Base-by-base conservation (phyloP, 1,140 invertebrate species). In the Aphis craccivora region DNA sequence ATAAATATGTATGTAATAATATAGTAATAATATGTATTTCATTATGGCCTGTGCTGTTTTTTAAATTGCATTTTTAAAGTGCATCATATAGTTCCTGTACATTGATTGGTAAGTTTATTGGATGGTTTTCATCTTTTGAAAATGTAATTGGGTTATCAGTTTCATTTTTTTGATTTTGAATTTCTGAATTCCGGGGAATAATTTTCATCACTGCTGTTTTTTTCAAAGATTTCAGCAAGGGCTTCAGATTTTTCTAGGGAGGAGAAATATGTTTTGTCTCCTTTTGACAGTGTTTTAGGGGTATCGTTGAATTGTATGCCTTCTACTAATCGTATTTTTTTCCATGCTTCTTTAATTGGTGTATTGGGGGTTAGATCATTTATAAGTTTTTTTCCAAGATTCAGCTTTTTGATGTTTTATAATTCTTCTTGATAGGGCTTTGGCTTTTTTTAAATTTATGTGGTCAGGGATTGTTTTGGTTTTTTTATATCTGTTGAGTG, bases 151-250 rank as follows among this genome's bases (percentile, higher is more conserved):
- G 23, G 7, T 45, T 86, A 30, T 86, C 37, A 11, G 83, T 86
- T 45, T 86, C 40, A 30, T 86, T 86, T 84, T 86, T 86, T 23
- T 23, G 23, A 43, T 43, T 43, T 86, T 86, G 40, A 30, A 23
- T 86, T 43, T 43, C 40, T 86, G 30, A 86, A 84, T 45, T 84
- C 14, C 0, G 83, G 40, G 40, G 23, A 45, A 45, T 60, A 84
- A 84, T 84, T 43, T 11, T 84, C 83, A 84, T 84, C 40, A n/a
- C 37, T 84, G 83, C 83, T 84, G 83, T n/a, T 84, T 84, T 37
- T 84, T 43, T 84, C 83, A 86, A 86, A 43, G 0, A 45, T 14
- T 35, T 86, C 40, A 11, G 11, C 83, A 30, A 45, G 83, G 9
- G 40, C 83, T 86, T 43, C 40, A 22, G 83, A 23, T 86, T 86